These are phyloP conservation scores for Azorinus chamasolen DNA, from an alignment of 2,888 invertebrate genomes.

Conservation along the genomic window DNA sequence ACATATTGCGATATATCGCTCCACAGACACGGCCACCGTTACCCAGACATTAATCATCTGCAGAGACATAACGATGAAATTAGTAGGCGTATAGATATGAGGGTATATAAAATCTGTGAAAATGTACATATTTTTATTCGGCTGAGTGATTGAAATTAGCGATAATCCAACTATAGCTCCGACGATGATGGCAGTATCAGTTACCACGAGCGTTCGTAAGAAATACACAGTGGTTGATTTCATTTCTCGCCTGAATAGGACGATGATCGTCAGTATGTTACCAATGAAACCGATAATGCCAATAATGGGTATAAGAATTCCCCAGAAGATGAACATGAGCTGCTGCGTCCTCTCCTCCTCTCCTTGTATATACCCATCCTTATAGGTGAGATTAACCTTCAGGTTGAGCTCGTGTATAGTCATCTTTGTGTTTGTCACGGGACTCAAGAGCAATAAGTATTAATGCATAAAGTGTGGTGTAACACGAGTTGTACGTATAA, in stretches of 20 bases:
- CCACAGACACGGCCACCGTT: conserved; percentile 82
- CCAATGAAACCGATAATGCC: conserved; percentile 80
- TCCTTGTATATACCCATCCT: conserved; percentile 69
- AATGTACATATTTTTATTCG: conserved; percentile 66
- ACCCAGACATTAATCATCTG: conserved; percentile 84
- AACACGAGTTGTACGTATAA: no score
- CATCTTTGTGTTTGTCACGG: conserved; percentile 11
- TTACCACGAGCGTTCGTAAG: conserved; percentile 78
- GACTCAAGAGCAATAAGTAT: no score
- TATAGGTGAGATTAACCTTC: conserved; percentile 77
- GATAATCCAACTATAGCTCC: conserved; percentile 67
- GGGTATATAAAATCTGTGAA: conserved; percentile 79
- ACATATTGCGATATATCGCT: conserved; percentile 84
- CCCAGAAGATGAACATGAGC: conserved; percentile 80
- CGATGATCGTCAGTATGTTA: conserved; percentile 82
- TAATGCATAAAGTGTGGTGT: no score
- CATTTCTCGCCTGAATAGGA: conserved; percentile 82
- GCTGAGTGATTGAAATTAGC: conserved; percentile 69
- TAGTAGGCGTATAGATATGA: conserved; percentile 77
- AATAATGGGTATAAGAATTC: conserved; percentile 78
- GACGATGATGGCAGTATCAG: conserved; percentile 78
- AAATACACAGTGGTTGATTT: conserved; percentile 81
- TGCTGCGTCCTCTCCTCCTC: conserved; percentile 55
- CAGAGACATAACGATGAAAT: conserved; percentile 80
- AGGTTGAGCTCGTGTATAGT: conserved; percentile 72